Conservation (phyloP, 2,888 invertebrate species). For the Escarpia spicata region DNA sequence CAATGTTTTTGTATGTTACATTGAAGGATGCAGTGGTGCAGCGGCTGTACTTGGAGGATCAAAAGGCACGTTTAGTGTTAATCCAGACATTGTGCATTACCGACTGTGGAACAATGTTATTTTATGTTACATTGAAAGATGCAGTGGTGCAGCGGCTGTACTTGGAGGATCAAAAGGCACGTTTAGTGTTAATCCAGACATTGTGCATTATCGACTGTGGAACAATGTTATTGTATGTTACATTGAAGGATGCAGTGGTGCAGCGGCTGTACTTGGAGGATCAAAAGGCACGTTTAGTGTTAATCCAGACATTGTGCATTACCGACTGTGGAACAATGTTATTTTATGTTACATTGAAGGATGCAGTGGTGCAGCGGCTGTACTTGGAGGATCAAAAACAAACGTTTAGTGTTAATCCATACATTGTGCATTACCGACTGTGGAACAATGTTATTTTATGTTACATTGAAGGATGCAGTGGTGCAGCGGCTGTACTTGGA, state of each 20-base stretch:
- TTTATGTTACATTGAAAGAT: neutral
- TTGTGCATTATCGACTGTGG: neutral
- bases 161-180: neutral
- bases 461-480: slow-evolving; percentile 9
- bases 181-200: neutral
- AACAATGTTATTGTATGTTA: neutral
- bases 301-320: neutral
- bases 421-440: too few species aligned
- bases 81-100: too few species aligned
- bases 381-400: neutral
- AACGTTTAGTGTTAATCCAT: too few species aligned
- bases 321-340: too few species aligned
- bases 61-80: too few species aligned
- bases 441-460: neutral
- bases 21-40: too few species aligned
- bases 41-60: too few species aligned
- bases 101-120: neutral
- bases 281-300: too few species aligned
- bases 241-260: neutral
- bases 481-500: neutral
- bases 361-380: neutral
- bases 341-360: neutral
- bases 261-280: neutral
- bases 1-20: too few species aligned
- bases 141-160: neutral